phyloP scores from a whole-genome alignment of 1,140 invertebrate genomes.

The Heliconius hermathena region DNA sequence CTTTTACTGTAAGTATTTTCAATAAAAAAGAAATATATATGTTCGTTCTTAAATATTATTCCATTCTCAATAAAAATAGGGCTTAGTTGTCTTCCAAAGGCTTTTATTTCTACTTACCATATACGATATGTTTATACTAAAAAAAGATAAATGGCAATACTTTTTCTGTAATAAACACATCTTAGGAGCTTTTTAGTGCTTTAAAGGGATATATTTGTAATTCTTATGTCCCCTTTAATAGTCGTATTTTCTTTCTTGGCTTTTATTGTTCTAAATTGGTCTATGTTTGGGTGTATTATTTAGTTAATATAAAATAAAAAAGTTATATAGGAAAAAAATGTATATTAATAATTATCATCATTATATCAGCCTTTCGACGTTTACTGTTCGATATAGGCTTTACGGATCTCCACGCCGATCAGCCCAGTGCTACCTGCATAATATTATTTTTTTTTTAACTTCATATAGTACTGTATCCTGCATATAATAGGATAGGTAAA shows the following conservation, averaged over 20 bases:
- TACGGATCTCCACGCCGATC: no score
- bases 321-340: no score
- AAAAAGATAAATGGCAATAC: not conserved
- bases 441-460: no score
- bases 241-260: not conserved
- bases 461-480: no score
- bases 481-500: no score
- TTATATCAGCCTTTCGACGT: no score
- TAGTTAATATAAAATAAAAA: no score
- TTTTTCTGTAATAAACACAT: not conserved
- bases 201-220: not conserved
- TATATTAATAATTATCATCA: no score
- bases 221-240: not conserved
- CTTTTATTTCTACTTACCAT: not conserved
- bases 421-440: no score
- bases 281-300: not conserved
- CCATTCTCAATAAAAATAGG: not conserved
- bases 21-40: not conserved
- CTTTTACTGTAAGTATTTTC: not conserved
- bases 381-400: no score
- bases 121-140: not conserved
- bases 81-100: not conserved
- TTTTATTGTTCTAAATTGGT: not conserved
- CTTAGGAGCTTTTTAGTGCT: not conserved
- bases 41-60: not conserved